Percentiles rank a stretch among this genome's conserved stretches.
Conservation (phyloP, 2,797 vertebrate genomes). For the Artibeus lituratus region DNA sequence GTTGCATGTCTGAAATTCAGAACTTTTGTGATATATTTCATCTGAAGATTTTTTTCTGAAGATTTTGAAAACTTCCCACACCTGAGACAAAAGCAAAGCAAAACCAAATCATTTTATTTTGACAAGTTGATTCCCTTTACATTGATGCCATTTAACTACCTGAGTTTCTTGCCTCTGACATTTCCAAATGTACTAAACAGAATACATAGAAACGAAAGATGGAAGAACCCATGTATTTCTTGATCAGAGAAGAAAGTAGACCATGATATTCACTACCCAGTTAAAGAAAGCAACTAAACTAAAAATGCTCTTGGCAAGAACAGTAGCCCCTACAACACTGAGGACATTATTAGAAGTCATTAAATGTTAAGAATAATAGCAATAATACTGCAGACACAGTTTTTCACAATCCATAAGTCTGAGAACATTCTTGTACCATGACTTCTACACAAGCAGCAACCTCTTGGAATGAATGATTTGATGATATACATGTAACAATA, state of each 20-base stretch:
- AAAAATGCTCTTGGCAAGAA: background rate
- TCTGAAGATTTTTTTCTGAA: background rate
- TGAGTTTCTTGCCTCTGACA: background rate
- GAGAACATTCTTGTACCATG: background rate
- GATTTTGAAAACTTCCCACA: background rate
- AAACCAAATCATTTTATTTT: conserved; percentile 18
- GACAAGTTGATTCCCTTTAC: background rate
- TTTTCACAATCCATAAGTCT: background rate
- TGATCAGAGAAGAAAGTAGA: background rate
- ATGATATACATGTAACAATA: background rate
- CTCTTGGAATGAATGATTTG: background rate
- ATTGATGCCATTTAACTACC: background rate
- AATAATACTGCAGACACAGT: background rate
- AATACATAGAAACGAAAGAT: background rate
- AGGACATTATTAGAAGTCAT: background rate
- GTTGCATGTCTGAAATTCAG: background rate
- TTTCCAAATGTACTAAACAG: background rate
- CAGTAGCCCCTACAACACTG: background rate
- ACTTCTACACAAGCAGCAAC: background rate
- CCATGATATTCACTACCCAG: background rate
- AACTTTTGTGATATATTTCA: background rate
- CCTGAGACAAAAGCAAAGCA: background rate
- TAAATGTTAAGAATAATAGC: background rate
- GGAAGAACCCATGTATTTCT: background rate
- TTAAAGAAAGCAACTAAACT: background rate